Evolutionary conservation across 2,797 vertebrate species (phyloP), one percentile per base, ranked within the genome.

Genomic region (Micromesistius poutassou): DNA sequence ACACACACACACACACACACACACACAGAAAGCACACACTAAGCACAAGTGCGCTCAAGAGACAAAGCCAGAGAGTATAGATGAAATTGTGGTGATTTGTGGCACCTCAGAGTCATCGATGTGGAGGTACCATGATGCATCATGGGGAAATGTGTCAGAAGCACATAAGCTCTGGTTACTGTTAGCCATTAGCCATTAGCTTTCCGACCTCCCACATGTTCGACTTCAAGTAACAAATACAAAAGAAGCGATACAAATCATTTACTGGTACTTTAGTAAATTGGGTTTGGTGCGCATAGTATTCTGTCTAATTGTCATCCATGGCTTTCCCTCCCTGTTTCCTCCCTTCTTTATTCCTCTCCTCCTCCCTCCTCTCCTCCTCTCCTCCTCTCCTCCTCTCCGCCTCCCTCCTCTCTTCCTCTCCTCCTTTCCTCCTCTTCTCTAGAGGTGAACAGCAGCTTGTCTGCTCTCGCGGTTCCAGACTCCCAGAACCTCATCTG

Each of bases 401-500:
- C 22, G 4, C 7, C 50, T 19, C 13, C 50, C 14, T 8, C 50
- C 7, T 22, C 50, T 62, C 19, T 22, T 22, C 19, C 8, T 14
- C 22, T 8, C 22, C 50, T 25, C 22, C 50, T 19, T 5, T 8
- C 19, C 22, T 8, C 4, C 4, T 14, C 55, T 62, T n/a, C 55
- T 12, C 9, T 68, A 68, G 62, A 68, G 62, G 62, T 68, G 12
- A 68, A 68, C 62, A 68, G 62, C 62, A 68, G 62, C 25, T 68
- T 12, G 10, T 16, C 62, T 68, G 62, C 28, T 28, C 62, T 68
- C 62, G 8, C 93, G 1, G 91, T 94, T 1, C 81, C 90, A 0
- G 89, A 94, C 19, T 92, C 96, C 0, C 95, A 94, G 28, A 98
- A 98, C 0, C 93, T 96, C 79, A 97, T 98, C 89, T 95, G 94